Evolutionary conservation across 2,113 vertebrate species (phyloP), one percentile per base, ranked within the genome.

Genomic region (Hydropotes inermis): DNA sequence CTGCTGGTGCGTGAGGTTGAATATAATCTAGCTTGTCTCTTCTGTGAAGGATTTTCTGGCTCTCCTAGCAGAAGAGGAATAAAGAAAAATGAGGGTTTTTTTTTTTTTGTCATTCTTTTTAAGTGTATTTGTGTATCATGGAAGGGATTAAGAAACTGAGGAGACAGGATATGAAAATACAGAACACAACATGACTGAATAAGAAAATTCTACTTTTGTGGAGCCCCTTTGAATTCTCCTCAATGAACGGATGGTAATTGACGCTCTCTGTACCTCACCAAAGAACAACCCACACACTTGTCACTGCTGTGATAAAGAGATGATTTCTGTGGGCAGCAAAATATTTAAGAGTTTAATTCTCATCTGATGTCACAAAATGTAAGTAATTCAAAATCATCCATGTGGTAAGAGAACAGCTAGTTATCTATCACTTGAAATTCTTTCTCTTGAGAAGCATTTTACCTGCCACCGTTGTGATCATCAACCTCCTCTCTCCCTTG

Each of bases 11-110:
- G 10, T 93, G 94, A 97, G 94, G 70, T 21, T 81, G 93, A 95
- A 97, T 90, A 61, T 89, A 61, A 97, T 95, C 89, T 70, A 76
- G 70, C 78, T 55, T 16, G 60, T 95, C 93, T 98, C 82, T 94
- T 93, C 95, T 87, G 94, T 92, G 89, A 96, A 96, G 93, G 98
- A 97, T 96, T 96, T 97, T 91, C 61, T 64, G 81, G 54, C 58
- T 94, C 58, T 39, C 30, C 61, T 60, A 76, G 88, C n/a, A 23
- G 36, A 94, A 70, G 33, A 94, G 61, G 67, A 91, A 82, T 88
- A 76, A 87, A 87, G 70, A 87, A 92, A 92, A 93, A 27, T 12
- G 45, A 95, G 19, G 17, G 14, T 16, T 13, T 6, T 2, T 5
- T n/a, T 57, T 5, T 23, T 78, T 39, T 11, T 50, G 39, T 74